Percentiles rank a stretch among this genome's conserved stretches.
Conservation (phyloP, 2,888 invertebrate species). For the Melieria picta region DNA sequence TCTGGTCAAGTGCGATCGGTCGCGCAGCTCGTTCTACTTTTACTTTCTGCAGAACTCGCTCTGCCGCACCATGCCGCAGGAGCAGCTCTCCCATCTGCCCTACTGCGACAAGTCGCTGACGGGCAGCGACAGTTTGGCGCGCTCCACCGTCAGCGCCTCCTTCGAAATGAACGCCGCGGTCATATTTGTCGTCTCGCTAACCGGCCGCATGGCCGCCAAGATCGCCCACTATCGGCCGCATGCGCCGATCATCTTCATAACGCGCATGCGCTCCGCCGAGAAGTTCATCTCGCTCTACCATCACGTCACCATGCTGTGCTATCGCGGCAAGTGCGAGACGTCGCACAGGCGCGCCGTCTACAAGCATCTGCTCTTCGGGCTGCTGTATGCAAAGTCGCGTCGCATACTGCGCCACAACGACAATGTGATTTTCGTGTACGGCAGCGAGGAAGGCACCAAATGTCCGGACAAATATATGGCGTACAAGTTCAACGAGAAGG, state of each 20-base stretch:
- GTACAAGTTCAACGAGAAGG: slow-evolving; percentile 48
- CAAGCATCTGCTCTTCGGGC: slow-evolving; percentile 50
- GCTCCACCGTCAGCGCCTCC: slow-evolving; percentile 52
- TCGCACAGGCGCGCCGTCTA: slow-evolving; percentile 39
- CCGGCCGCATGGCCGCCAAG: slow-evolving; percentile 57
- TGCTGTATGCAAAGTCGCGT: slow-evolving; percentile 49
- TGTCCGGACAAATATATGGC: slow-evolving; percentile 55
- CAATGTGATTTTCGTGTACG: slow-evolving; percentile 54
- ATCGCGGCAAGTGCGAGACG: slow-evolving; percentile 34
- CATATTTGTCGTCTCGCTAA: slow-evolving; percentile 55
- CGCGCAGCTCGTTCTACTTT: slow-evolving; percentile 43
- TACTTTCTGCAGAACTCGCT: slow-evolving; percentile 49
- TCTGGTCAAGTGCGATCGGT: slow-evolving; percentile 43
- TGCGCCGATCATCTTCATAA: slow-evolving; percentile 55
- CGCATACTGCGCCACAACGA: slow-evolving; percentile 44
- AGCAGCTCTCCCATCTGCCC: slow-evolving; percentile 44
- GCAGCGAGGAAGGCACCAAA: slow-evolving; percentile 39
- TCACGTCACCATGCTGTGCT: slow-evolving; percentile 54
- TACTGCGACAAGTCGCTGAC: slow-evolving; percentile 52
- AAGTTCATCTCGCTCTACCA: slow-evolving; percentile 54
- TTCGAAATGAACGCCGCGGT: slow-evolving; percentile 52
- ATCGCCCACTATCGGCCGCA: slow-evolving; percentile 59
- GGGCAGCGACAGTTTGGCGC: slow-evolving; percentile 55
- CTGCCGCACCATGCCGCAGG: slow-evolving; percentile 43
- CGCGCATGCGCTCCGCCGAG: slow-evolving; percentile 51